Percentiles rank a stretch among this genome's conserved stretches.
phyloP scores from a whole-genome alignment of 2,113 vertebrate genomes.

The Platichthys stellatus region DNA sequence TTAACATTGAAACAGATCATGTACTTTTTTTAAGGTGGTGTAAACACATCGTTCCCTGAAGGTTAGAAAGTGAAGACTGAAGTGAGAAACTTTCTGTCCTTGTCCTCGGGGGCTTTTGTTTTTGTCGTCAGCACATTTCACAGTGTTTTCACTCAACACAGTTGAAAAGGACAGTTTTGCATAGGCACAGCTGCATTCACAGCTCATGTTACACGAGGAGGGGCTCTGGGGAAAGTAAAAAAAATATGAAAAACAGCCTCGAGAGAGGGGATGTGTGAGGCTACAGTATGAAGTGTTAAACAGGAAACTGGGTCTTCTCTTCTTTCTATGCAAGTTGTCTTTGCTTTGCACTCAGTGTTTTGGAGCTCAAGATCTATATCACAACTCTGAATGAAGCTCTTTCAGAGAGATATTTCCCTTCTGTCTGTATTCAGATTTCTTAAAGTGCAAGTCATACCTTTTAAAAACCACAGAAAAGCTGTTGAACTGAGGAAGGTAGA shows the following conservation, averaged over 20 bases:
- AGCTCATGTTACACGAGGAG: constrained; percentile 55
- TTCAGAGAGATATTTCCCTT: not conserved
- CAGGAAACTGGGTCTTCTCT: constrained; percentile 32
- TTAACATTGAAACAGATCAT: not conserved
- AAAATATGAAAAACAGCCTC: not conserved
- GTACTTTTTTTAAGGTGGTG: not conserved
- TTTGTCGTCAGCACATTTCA: constrained; percentile 9
- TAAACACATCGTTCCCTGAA: not conserved
- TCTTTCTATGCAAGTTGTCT: not conserved
- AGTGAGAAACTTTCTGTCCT: not conserved
- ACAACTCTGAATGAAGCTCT: not conserved
- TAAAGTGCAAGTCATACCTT: no score
- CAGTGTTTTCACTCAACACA: constrained; percentile 61
- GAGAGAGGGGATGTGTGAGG: not conserved
- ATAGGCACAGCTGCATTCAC: constrained; percentile 24
- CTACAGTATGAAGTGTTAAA: not conserved
- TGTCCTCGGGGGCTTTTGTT: not conserved
- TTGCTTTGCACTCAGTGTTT: not conserved
- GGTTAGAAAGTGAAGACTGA: not conserved
- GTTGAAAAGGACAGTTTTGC: constrained; percentile 24
- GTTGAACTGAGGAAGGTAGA: no score
- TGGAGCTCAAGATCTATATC: not conserved
- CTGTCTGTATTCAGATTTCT: no score
- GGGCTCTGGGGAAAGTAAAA: not conserved
- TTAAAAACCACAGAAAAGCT: no score